Evolutionary conservation across 2,888 invertebrate species (phyloP).

Genomic region (Bimastos eiseni): DNA sequence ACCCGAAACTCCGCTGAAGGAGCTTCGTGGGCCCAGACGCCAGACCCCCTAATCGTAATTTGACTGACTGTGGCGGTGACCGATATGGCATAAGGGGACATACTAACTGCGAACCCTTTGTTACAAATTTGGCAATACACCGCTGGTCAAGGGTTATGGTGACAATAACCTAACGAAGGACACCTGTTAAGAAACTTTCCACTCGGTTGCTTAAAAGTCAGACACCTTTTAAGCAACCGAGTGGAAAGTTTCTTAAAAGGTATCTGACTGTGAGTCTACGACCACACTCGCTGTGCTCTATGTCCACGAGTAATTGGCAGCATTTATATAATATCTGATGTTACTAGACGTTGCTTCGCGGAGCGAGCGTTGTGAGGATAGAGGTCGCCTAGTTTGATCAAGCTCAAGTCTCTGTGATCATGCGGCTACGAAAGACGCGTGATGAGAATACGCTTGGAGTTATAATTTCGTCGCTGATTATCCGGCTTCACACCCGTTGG

Average conservation of each 20-base stretch:
- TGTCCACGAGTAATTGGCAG: neutral
- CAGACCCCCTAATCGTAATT: too few relatives aligned
- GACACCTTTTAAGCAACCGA: neutral
- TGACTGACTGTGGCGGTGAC: too few relatives aligned
- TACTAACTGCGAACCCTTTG: too few relatives aligned
- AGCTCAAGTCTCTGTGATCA: neutral
- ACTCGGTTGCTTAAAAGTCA: neutral
- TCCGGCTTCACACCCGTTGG: neutral
- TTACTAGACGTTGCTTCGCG: neutral
- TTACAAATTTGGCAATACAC: too few relatives aligned
- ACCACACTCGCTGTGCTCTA: neutral
- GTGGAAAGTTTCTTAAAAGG: neutral
- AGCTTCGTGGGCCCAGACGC: too few relatives aligned
- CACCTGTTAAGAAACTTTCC: neutral
- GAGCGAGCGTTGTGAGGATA: neutral
- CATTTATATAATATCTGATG: neutral
- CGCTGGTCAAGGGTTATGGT: too few relatives aligned
- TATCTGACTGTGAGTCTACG: too few relatives aligned
- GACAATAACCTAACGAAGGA: neutral
- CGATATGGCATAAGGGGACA: too few relatives aligned
- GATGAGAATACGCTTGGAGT: neutral
- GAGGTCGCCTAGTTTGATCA: neutral
- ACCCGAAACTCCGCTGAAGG: too few relatives aligned
- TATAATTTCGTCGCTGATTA: neutral
- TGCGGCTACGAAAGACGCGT: neutral